Evolutionary conservation across 2,113 vertebrate species (phyloP), one percentile per base, ranked within the genome.

Genomic region (Electrona antarctica): DNA sequence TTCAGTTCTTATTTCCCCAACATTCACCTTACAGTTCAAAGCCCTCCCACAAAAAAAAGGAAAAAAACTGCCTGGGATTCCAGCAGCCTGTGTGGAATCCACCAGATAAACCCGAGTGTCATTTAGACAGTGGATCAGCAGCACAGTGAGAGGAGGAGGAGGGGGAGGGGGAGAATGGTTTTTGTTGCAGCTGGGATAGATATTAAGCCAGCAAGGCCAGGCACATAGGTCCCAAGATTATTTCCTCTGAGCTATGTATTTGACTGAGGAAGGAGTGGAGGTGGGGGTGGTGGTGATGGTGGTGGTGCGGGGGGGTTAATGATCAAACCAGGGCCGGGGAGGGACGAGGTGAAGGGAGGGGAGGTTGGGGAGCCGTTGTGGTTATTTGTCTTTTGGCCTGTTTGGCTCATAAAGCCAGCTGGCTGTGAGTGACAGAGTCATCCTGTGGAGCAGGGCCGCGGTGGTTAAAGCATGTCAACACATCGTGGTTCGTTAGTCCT

Each of bases 131-230:
- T 46, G 59, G 8, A 9, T 72, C 55, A 71, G 71, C 45, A 69
- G 67, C 50, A 78, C 62, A 74, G 69, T 33, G 12, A 56, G 63
- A 69, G 72, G 59, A 47, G 21, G 70, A 59, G 47, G 15, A 69
- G 64, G 66, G 87, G 89, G 88, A 77, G 89, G 88, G 88, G 92
- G 93, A 83, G 91, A 79, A 76, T 74, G 41, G 81, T 74, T 56
- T 61, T 62, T 49, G 48, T 74, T 67, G 75, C 73, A 87, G 86
- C 89, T 92, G 91, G 87, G 74, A 88, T 87, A 87, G 47, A 61
- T 84, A 92, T 92, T 79, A 90, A 41, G 74, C 82, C 54, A 83
- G 86, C 85, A 82, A 79, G 83, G 83, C 82, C 77, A 86, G 76
- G 64, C 81, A 77, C 83, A 88, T 77, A 82, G 72, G 73, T 88